These are phyloP conservation scores for Acanthurus tractus DNA, from an alignment of 2,797 vertebrate genomes.

Conservation along the genomic window DNA sequence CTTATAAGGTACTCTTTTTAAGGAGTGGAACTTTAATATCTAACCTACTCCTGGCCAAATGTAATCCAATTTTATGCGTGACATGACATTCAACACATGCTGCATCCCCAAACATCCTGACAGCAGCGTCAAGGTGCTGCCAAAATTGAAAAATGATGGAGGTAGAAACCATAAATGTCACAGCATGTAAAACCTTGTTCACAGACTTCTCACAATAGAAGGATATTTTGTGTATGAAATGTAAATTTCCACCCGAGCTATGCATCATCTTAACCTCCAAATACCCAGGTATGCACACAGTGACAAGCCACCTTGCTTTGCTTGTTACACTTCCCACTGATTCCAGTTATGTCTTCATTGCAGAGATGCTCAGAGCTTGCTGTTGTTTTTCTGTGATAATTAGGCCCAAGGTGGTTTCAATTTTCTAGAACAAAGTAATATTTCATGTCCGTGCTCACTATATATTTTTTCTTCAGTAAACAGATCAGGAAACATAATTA, in stretches of 20 bases:
- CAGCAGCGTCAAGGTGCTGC: conserved; percentile 59
- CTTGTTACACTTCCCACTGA: conserved; percentile 37
- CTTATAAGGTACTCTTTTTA: conserved; percentile 13
- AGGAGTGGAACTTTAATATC: conserved; percentile 39
- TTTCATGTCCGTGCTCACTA: neutral
- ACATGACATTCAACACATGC: conserved; percentile 69
- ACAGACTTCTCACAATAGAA: conserved; percentile 32
- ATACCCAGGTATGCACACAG: conserved; percentile 27
- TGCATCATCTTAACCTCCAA: conserved; percentile 68
- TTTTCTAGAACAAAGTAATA: neutral
- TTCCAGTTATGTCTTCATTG: conserved; percentile 20
- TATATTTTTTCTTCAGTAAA: neutral
- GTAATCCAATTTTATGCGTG: conserved; percentile 65
- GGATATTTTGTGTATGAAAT: conserved; percentile 58
- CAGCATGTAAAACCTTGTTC: conserved; percentile 47
- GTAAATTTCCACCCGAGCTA: conserved; percentile 48
- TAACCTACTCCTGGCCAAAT: conserved; percentile 52
- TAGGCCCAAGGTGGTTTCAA: conserved; percentile 17
- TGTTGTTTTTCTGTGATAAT: conserved; percentile 30
- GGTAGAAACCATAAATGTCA: conserved; percentile 65
- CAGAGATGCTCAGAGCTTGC: neutral
- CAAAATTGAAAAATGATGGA: conserved; percentile 69
- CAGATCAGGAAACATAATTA: neutral
- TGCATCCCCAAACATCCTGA: conserved; percentile 59
- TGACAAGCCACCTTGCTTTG: conserved; percentile 29